Evolutionary conservation across 2,797 vertebrate genomes (phyloP).

Genomic region (Enteromius paludinosus): DNA sequence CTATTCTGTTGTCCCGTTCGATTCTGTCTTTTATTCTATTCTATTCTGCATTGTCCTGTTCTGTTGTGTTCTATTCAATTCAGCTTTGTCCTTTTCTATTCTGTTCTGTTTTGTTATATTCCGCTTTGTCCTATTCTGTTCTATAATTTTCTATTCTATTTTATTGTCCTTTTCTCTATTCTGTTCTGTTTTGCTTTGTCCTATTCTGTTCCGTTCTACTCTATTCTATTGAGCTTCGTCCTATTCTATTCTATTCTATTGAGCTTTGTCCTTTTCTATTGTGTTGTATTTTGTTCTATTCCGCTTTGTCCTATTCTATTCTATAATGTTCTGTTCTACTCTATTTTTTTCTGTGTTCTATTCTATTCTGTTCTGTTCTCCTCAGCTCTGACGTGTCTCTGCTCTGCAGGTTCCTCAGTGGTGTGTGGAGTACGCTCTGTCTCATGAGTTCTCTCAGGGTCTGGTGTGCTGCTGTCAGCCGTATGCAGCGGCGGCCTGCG

Average conservation of each 20-base stretch:
- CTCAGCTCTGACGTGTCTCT: neutral
- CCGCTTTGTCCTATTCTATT: neutral
- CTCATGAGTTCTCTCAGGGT: conserved; percentile 84
- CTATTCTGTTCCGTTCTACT: neutral
- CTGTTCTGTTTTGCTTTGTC: neutral
- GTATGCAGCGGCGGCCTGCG: conserved; percentile 84
- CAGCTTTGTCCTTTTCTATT: no score
- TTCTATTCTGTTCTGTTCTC: neutral
- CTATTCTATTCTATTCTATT: neutral
- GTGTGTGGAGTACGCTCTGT: conserved; percentile 92
- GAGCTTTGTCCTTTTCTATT: neutral
- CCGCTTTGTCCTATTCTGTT: neutral
- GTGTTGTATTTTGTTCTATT: accelerated
- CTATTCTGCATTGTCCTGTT: neutral
- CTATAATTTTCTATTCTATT: neutral
- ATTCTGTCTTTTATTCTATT: neutral
- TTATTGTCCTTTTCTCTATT: neutral
- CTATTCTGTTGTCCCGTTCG: no score
- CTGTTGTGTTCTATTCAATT: no score
- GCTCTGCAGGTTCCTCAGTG: conserved; percentile 90
- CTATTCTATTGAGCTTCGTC: neutral
- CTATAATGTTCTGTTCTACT: neutral
- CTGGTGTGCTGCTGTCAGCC: conserved; percentile 91
- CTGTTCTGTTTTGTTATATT: neutral
- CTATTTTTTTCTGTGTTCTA: no score